Percentiles rank a stretch among this genome's conserved stretches.
Conservation (phyloP, 2,888 invertebrate species). For the Noctua fimbriata region DNA sequence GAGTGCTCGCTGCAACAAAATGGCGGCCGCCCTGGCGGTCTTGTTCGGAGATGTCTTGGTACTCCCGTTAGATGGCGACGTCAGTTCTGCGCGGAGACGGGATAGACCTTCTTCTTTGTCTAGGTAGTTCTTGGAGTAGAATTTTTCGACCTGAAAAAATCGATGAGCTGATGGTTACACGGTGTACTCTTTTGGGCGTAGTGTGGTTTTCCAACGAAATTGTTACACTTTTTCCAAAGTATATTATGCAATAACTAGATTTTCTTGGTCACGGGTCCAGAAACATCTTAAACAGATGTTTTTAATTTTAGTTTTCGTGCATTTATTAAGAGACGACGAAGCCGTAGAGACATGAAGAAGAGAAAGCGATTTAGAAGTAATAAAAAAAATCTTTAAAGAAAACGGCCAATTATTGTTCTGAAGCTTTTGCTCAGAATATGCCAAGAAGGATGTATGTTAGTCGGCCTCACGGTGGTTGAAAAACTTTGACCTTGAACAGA, state of each 20-base stretch:
- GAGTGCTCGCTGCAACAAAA: constrained; percentile 94
- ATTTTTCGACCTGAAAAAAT: constrained; percentile 93
- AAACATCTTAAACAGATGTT: too few species aligned
- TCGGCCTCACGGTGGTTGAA: background rate
- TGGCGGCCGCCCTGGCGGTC: constrained; percentile 95
- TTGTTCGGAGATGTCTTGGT: constrained; percentile 92
- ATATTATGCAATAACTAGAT: background rate
- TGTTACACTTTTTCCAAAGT: background rate
- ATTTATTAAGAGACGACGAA: background rate
- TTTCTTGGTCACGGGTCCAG: background rate
- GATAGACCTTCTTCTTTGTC: constrained; percentile 97
- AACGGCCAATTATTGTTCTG: background rate
- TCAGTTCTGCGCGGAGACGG: constrained; percentile 89
- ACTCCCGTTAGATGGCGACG: constrained; percentile 84
- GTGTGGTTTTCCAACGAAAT: background rate
- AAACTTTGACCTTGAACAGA: background rate
- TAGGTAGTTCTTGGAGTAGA: constrained; percentile 96
- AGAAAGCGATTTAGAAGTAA: background rate
- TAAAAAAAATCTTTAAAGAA: background rate
- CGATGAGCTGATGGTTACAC: background rate
- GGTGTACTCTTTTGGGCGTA: background rate
- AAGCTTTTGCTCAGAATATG: background rate
- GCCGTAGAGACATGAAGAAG: background rate
- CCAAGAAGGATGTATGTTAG: background rate
- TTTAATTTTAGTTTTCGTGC: background rate